Percentiles rank a stretch among this genome's conserved stretches.
Evolutionary conservation across 1,140 invertebrate species (phyloP).

Genomic region (Glossosoma conforme): DNA sequence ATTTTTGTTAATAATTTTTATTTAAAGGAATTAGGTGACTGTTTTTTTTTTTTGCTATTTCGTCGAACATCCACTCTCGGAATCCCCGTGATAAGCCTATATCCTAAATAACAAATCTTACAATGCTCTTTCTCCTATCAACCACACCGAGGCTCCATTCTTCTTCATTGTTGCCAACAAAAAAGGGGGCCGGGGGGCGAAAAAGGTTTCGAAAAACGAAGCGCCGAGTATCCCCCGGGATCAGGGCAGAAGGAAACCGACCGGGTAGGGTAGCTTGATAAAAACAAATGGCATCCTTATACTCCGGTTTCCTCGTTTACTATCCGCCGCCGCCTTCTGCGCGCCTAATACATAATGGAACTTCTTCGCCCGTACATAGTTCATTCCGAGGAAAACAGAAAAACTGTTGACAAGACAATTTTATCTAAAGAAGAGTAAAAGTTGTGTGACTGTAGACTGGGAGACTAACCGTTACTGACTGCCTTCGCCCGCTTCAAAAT

Average conservation of each 20-base stretch:
- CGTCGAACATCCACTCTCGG: not conserved
- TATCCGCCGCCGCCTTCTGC: conserved; percentile 17
- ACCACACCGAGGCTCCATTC: conserved; percentile 29
- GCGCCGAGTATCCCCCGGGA: conserved; percentile 30
- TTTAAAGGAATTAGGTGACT: too few species aligned
- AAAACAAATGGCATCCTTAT: conserved; percentile 33
- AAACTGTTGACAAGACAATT: conserved; percentile 32
- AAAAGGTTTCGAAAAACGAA: conserved; percentile 33
- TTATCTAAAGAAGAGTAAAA: conserved; percentile 29
- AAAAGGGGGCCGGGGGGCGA: conserved; percentile 24
- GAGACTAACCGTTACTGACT: too few species aligned
- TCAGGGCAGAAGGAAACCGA: conserved; percentile 19
- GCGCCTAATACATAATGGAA: conserved; percentile 32
- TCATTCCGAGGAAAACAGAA: conserved; percentile 27
- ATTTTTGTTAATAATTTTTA: too few species aligned
- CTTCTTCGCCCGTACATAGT: conserved; percentile 29
- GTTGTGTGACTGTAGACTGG: conserved; percentile 26
- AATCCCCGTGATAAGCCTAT: conserved; percentile 20
- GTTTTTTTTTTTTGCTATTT: too few species aligned
- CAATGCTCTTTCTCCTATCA: conserved; percentile 28
- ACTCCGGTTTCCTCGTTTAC: conserved; percentile 29
- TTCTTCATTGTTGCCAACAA: conserved; percentile 31
- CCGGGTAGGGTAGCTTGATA: conserved; percentile 28
- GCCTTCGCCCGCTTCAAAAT: too few species aligned
- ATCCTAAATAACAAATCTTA: conserved; percentile 15